A percentile compares a stretch with the other conserved stretches of the same genome.
Evolutionary conservation across 2,113 vertebrate species (phyloP).

Genomic region (Gymnorhina tibicen): DNA sequence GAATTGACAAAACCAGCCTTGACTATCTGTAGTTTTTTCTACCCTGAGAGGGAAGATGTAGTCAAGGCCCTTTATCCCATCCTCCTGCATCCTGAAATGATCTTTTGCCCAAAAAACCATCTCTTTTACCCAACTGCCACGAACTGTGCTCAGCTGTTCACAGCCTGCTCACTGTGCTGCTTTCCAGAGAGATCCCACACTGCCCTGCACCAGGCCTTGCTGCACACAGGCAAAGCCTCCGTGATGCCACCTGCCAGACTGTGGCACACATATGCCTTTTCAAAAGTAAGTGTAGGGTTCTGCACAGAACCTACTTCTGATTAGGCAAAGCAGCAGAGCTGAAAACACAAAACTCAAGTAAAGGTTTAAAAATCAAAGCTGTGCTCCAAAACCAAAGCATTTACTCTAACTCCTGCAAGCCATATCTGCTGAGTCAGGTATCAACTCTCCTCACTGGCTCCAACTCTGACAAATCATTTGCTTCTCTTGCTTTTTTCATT

Average conservation of each 20-base stretch:
- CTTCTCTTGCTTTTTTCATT: not conserved
- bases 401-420: not conserved
- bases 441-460: not conserved
- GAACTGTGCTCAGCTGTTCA: not conserved
- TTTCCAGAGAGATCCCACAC: not conserved
- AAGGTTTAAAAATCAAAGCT: not conserved
- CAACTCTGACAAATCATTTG: not conserved
- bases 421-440: not conserved
- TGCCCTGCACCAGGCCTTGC: not conserved
- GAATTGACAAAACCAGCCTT: not conserved
- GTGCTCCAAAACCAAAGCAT: not conserved
- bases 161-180: not conserved
- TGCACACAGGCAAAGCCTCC: not conserved
- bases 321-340: not conserved
- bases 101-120: not conserved
- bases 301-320: not conserved
- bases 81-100: not conserved
- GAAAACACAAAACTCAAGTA: not conserved
- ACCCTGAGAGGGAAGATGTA: not conserved
- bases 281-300: not conserved
- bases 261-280: not conserved
- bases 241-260: not conserved
- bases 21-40: not conserved
- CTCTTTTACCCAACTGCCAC: not conserved
- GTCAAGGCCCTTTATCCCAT: not conserved